Conservation (phyloP, 2,113 vertebrate genomes). For the Cinclus cinclus region DNA sequence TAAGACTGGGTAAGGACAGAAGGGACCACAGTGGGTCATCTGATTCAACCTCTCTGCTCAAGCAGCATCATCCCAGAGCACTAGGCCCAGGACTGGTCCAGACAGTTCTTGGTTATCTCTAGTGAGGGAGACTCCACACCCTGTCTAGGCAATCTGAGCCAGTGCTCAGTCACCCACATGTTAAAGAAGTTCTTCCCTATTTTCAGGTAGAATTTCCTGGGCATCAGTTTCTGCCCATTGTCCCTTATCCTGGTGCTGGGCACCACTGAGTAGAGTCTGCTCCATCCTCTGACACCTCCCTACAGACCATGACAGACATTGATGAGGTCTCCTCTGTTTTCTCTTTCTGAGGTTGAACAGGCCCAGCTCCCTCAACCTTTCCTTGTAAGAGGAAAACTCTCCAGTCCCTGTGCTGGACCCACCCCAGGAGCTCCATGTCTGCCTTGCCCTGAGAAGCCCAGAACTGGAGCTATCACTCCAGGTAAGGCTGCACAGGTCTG, state of each 20-base stretch:
- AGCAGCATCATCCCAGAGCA: neutral
- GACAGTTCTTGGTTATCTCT: neutral
- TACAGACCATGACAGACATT: too few species aligned
- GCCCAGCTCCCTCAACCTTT: too few species aligned
- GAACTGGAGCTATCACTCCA: neutral
- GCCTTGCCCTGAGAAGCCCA: neutral
- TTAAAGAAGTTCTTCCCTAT: neutral
- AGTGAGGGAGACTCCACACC: neutral
- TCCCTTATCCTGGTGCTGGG: neutral
- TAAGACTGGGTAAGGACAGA: neutral
- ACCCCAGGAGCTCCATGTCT: neutral
- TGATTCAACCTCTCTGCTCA: neutral
- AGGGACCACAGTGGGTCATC: neutral
- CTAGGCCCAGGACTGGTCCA: neutral
- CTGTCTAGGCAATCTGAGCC: neutral
- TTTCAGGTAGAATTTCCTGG: rapidly evolving
- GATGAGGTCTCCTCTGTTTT: too few species aligned
- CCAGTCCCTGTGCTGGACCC: neutral
- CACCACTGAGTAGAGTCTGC: neutral
- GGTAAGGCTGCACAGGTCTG: neutral
- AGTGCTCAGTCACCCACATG: neutral
- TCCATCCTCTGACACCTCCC: too few species aligned
- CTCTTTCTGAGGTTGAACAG: too few species aligned
- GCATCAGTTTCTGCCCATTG: neutral
- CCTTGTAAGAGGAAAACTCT: too few species aligned